Conservation (phyloP, 2,888 invertebrate genomes). For the Scelioninae gen. 2 region DNA sequence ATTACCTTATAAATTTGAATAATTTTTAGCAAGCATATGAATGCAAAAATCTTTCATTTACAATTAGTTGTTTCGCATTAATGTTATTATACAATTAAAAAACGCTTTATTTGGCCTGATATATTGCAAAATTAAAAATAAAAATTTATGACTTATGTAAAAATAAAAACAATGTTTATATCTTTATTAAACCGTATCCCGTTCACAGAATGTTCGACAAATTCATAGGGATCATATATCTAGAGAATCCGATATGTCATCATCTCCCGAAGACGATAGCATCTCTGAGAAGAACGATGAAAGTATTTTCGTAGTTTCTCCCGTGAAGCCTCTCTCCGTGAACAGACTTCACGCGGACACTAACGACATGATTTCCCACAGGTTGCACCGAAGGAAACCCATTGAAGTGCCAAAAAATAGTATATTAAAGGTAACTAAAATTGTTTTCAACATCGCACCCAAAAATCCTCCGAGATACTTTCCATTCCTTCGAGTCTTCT, state of each 20-base stretch:
- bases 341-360: slow-evolving; percentile 51
- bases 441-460: background rate
- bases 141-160: too few relatives aligned
- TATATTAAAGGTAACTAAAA: slow-evolving; percentile 47
- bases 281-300: slow-evolving; percentile 45
- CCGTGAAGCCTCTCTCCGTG: slow-evolving; percentile 47
- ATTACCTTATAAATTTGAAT: too few relatives aligned
- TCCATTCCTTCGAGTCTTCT: background rate
- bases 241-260: slow-evolving; percentile 46
- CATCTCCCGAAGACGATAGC: slow-evolving; percentile 51
- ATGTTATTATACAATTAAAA: too few relatives aligned
- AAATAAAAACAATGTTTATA: too few relatives aligned
- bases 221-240: slow-evolving; percentile 48
- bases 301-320: slow-evolving; percentile 45
- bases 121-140: too few relatives aligned
- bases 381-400: slow-evolving; percentile 44
- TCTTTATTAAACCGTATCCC: slow-evolving; percentile 3
- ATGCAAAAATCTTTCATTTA: background rate
- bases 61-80: too few relatives aligned
- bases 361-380: slow-evolving; percentile 54
- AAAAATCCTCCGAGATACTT: background rate
- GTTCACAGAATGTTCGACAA: slow-evolving; percentile 57
- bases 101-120: too few relatives aligned
- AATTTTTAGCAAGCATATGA: background rate
- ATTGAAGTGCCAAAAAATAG: slow-evolving; percentile 60